phyloP scores from a whole-genome alignment of 2,113 vertebrate species.

The Paramormyrops kingsleyae region DNA sequence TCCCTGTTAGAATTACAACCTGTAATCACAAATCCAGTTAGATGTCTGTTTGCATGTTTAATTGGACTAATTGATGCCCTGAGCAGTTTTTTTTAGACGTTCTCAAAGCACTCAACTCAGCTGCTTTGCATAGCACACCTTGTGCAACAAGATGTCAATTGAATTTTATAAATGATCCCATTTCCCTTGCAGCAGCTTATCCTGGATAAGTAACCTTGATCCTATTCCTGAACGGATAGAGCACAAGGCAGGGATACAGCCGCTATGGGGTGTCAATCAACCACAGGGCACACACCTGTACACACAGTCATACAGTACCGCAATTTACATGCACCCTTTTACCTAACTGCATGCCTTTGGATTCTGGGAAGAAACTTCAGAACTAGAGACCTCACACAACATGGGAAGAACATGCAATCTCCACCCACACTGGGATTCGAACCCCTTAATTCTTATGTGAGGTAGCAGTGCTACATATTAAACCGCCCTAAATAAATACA shows the following conservation, averaged over 20 bases:
- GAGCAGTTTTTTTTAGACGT: background rate
- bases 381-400: background rate
- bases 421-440: background rate
- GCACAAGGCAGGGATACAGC: background rate
- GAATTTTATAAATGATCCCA: background rate
- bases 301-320: background rate
- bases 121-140: background rate
- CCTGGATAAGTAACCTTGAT: background rate
- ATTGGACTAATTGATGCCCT: background rate
- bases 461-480: background rate
- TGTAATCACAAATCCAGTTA: constrained; percentile 5
- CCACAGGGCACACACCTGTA: background rate
- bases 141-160: background rate
- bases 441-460: background rate
- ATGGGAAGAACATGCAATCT: background rate
- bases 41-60: background rate
- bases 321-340: background rate
- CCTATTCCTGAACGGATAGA: background rate
- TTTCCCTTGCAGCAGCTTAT: background rate
- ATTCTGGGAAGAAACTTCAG: background rate
- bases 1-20: background rate
- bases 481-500: background rate
- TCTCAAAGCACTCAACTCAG: background rate
- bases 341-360: background rate
- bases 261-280: background rate